Evolutionary conservation across 1,140 invertebrate species (phyloP), one percentile per base, ranked within the genome.

Genomic region (Atopsyche davidsoni): DNA sequence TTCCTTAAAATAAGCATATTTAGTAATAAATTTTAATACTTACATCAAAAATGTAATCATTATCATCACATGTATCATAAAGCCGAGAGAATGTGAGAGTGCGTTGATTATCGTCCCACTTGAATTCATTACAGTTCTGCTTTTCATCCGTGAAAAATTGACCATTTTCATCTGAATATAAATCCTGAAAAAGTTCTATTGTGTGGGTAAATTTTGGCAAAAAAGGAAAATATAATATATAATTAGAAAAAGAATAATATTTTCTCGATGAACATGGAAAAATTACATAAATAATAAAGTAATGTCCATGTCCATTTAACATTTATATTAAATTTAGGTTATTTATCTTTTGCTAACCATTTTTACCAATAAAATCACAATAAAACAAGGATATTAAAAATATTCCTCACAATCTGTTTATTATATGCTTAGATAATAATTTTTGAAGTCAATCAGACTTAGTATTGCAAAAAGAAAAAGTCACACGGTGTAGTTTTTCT

Each of bases 41-140:
- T 62, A 78, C 77, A 63, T 75, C 65, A 64, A 98, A 86, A 1
- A 88, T 66, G 60, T 97, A 92, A 70, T 98, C 94, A 14, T 85
- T 67, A 9, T 79, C 68, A 66, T 98, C 93, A 63, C 95, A 98
- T 4, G 94, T 97, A 55, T 94, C 87, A 61, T 96, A 96, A 63
- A 84, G 80, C 46, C 92, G 75, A 2, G 79, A 72, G 62, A 92
- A 96, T 1, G 81, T 78, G 62, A 93, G 79, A 59, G 79, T 83
- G 13, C 79, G 75, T 3, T 76, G 60, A 51, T 80, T 76, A 24
- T 75, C 70, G 52, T 77, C 71, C 56, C 81, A 77, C 25, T 77
- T 72, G 59, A 89, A 87, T 18, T 79, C 68, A 10, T 81, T 64
- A 60, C 92, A 96, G 63, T 76, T 77, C 1, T 86, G 86, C 44